phyloP scores from a whole-genome alignment of 2,888 invertebrate species.

The Rhingia campestris region DNA sequence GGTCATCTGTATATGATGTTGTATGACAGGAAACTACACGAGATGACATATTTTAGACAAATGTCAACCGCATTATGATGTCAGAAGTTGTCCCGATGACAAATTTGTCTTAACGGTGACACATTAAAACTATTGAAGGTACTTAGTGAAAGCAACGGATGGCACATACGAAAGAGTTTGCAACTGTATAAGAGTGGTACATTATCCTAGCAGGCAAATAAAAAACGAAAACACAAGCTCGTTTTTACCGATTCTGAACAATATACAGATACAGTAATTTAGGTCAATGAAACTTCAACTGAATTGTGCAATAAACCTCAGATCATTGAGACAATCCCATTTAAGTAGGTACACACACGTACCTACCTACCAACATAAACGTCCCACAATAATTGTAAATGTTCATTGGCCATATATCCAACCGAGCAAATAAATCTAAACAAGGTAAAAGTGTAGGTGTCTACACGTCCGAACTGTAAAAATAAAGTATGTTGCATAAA shows the following conservation, averaged over 20 bases:
- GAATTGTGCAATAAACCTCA: slow-evolving; percentile 1
- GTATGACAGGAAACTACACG: no score
- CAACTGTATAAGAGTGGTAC: no score
- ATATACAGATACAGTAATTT: background rate
- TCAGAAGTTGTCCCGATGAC: no score
- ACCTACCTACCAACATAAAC: slow-evolving; percentile 5
- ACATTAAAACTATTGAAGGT: no score
- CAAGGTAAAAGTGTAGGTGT: background rate
- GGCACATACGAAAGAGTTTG: no score
- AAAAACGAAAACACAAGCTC: background rate
- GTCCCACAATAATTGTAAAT: slow-evolving; percentile 31
- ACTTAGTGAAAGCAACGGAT: no score
- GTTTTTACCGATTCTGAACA: background rate
- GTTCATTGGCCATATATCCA: background rate
- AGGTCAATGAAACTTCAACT: slow-evolving; percentile 32
- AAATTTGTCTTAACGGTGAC: no score
- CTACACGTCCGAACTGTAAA: background rate
- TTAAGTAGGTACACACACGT: background rate
- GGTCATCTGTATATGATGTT: no score
- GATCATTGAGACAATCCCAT: slow-evolving; percentile 36
- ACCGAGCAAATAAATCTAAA: background rate
- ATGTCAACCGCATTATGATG: no score
- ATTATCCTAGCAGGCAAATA: no score
- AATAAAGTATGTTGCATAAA: slow-evolving; percentile 10
- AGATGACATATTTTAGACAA: no score